Evolutionary conservation across 2,797 vertebrate species (phyloP).

Genomic region (Tapirus indicus): DNA sequence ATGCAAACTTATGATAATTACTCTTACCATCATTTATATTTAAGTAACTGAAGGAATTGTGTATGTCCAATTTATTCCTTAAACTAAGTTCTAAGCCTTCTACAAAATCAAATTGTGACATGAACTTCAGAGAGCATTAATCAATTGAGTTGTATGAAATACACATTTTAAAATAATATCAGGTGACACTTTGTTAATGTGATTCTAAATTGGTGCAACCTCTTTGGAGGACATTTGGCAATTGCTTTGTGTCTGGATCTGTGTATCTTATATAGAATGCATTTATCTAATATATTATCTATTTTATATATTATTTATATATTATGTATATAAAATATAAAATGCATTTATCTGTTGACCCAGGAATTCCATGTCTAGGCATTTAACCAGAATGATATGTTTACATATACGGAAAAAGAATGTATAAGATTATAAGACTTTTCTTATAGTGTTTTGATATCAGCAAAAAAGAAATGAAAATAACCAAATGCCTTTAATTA

Average conservation of each 20-base stretch:
- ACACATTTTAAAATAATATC: conserved; percentile 48
- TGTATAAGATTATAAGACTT: background rate
- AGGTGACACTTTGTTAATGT: background rate
- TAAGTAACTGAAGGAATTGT: background rate
- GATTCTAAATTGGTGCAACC: conserved; percentile 17
- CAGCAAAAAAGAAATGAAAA: background rate
- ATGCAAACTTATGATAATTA: background rate
- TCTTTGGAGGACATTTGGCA: background rate
- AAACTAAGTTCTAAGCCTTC: background rate
- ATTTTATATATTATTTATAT: too few relatives aligned
- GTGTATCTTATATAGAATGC: too few relatives aligned
- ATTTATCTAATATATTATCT: background rate
- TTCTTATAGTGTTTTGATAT: background rate
- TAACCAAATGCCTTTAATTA: background rate
- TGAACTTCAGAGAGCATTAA: background rate
- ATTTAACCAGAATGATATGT: background rate
- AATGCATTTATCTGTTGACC: background rate
- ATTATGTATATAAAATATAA: background rate
- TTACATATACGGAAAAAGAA: background rate
- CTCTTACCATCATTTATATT: conserved; percentile 1
- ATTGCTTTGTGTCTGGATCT: background rate
- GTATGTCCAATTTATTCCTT: background rate
- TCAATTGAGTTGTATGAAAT: conserved; percentile 28
- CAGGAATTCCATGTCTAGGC: conserved; percentile 27
- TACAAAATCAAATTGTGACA: conserved; percentile 32